Evolutionary conservation across 1,140 invertebrate genomes (phyloP).

Genomic region (Linepithema humile): DNA sequence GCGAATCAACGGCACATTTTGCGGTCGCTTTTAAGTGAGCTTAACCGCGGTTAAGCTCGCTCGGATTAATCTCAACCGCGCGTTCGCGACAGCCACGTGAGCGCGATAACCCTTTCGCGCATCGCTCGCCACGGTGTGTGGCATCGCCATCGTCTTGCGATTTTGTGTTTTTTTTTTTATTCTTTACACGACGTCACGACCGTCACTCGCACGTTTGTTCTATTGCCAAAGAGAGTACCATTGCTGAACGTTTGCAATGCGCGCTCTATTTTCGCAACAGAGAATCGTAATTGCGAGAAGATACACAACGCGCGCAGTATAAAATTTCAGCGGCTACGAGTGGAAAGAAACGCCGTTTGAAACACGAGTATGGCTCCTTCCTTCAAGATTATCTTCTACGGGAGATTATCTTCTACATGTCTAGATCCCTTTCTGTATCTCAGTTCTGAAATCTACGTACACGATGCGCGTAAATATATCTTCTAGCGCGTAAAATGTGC

Average conservation of each 20-base stretch:
- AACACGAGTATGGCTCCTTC: constrained; percentile 42
- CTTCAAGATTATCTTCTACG: constrained; percentile 51
- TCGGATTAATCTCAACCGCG: constrained; percentile 76
- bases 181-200: not conserved
- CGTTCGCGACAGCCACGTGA: constrained; percentile 60
- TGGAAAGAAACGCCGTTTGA: constrained; percentile 51
- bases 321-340: constrained; percentile 45
- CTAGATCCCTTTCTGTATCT: constrained; percentile 35
- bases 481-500: constrained; percentile 26
- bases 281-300: constrained; percentile 62
- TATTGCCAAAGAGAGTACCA: constrained; percentile 13
- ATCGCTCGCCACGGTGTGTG: constrained; percentile 57
- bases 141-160: constrained; percentile 32
- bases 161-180: not conserved
- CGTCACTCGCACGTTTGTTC: constrained; percentile 20
- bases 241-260: constrained; percentile 32
- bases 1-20: constrained; percentile 53
- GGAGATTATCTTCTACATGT: constrained; percentile 45
- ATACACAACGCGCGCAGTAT: constrained; percentile 47
- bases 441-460: constrained; percentile 39
- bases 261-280: constrained; percentile 42
- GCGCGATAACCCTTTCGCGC: constrained; percentile 69
- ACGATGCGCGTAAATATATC: constrained; percentile 28
- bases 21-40: constrained; percentile 73
- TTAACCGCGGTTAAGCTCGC: constrained; percentile 73